Percentiles rank a stretch among this genome's conserved stretches.
Conservation (phyloP, 1,140 invertebrate genomes). For the Tetragnatha versicolor region DNA sequence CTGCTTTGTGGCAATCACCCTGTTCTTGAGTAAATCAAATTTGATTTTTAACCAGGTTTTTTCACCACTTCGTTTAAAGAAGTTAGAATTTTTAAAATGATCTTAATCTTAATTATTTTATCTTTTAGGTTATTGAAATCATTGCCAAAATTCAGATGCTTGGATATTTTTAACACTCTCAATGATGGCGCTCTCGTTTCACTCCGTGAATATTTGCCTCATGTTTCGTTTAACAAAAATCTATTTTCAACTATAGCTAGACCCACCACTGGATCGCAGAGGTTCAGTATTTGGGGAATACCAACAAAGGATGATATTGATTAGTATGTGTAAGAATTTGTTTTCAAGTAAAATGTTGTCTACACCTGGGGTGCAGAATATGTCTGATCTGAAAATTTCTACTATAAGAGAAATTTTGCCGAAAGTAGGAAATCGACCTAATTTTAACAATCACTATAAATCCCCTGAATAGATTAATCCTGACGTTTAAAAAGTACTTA, state of each 20-base stretch:
- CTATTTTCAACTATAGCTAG: slow-evolving; percentile 82
- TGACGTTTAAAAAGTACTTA: no score
- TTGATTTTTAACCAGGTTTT: no score
- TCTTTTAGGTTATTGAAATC: slow-evolving; percentile 67
- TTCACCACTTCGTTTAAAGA: no score
- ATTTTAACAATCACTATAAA: no score
- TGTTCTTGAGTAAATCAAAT: no score
- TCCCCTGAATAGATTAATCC: no score
- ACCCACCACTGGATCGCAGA: slow-evolving; percentile 82
- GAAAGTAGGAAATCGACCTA: no score
- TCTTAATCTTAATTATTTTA: slow-evolving; percentile 17
- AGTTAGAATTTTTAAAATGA: no score
- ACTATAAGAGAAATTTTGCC: no score
- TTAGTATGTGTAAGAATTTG: neutral
- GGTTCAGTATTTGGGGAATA: slow-evolving; percentile 88
- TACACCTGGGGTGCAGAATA: no score
- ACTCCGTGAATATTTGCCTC: slow-evolving; percentile 68
- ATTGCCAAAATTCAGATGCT: slow-evolving; percentile 70
- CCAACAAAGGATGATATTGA: neutral
- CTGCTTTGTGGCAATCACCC: no score
- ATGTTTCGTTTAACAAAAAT: slow-evolving; percentile 73
- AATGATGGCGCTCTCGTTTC: slow-evolving; percentile 69
- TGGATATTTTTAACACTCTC: slow-evolving; percentile 81
- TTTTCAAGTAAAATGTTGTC: neutral
- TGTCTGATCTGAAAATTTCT: no score